Percentiles rank a stretch among this genome's conserved stretches.
Conservation (phyloP, 2,888 invertebrate species). For the Aphodius granarius region DNA sequence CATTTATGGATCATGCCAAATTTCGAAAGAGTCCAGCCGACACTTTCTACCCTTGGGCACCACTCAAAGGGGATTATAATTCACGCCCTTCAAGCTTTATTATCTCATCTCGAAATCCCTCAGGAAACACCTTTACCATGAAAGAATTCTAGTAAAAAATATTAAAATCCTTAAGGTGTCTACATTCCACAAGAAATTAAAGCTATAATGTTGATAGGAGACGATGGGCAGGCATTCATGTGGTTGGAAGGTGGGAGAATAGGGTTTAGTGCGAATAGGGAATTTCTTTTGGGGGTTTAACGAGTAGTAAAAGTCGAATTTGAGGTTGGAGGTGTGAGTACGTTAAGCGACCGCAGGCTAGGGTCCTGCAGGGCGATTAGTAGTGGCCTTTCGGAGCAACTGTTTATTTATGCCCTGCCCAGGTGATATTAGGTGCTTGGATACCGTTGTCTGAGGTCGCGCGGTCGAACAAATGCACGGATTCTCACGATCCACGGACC, state of each 20-base stretch:
- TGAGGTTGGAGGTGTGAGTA: slow-evolving; percentile 20
- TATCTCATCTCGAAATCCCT: not conserved
- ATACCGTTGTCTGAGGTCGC: slow-evolving; percentile 40
- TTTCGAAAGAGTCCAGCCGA: not conserved
- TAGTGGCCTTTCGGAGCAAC: slow-evolving; percentile 36
- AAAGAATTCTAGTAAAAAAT: not conserved
- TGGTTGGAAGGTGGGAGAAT: not conserved
- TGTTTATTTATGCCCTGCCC: slow-evolving; percentile 37
- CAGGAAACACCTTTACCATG: not conserved
- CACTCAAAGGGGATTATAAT: not conserved
- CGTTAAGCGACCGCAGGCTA: slow-evolving; percentile 17
- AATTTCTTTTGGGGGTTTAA: slow-evolving; percentile 7
- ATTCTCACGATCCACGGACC: slow-evolving; percentile 41
- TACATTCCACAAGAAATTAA: no score
- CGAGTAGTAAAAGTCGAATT: slow-evolving; percentile 26
- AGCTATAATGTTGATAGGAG: no score
- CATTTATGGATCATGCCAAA: not conserved
- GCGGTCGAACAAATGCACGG: slow-evolving; percentile 38
- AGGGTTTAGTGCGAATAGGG: not conserved
- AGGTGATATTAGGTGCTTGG: slow-evolving; percentile 39
- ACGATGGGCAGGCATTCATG: not conserved
- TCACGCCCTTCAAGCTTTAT: not conserved
- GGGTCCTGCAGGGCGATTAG: slow-evolving; percentile 29
- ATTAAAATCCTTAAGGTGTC: slow-evolving; percentile 9
- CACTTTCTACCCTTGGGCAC: not conserved